Evolutionary conservation across 1,140 invertebrate species (phyloP).

Genomic region (Eriocheir sinensis): DNA sequence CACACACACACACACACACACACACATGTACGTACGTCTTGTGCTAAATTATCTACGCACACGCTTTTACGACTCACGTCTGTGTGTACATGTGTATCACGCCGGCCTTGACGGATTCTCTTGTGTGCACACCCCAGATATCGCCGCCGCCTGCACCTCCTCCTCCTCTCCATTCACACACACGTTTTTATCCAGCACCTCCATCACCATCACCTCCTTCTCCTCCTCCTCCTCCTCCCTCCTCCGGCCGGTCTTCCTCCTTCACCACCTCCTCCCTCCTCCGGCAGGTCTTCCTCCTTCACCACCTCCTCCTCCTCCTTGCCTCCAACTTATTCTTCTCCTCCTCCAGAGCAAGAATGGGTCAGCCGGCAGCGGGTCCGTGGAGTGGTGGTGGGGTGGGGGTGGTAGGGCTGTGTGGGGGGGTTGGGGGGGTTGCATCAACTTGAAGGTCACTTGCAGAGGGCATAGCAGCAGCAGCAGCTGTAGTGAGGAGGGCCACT

Average conservation of each 20-base stretch:
- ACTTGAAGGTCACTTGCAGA: not conserved
- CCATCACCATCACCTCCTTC: no score
- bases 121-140: not conserved
- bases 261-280: not conserved
- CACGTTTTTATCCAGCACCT: not conserved
- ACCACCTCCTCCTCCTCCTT: not conserved
- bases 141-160: not conserved
- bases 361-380: not conserved
- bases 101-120: not conserved
- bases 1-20: not conserved
- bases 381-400: not conserved
- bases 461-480: not conserved
- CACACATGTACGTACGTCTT: not conserved
- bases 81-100: constrained; percentile 39
- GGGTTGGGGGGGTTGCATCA: not conserved
- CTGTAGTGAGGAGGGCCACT: not conserved
- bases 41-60: not conserved
- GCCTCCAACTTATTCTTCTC: no score
- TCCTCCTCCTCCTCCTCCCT: no score
- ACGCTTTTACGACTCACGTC: not conserved
- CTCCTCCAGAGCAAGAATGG: not conserved
- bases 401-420: not conserved
- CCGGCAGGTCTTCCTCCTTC: not conserved
- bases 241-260: no score
- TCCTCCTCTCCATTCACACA: not conserved